Percentiles rank a stretch among this genome's conserved stretches.
These are phyloP conservation scores for Melipona beecheii DNA, from an alignment of 2,888 invertebrate species.

Conservation along the genomic window DNA sequence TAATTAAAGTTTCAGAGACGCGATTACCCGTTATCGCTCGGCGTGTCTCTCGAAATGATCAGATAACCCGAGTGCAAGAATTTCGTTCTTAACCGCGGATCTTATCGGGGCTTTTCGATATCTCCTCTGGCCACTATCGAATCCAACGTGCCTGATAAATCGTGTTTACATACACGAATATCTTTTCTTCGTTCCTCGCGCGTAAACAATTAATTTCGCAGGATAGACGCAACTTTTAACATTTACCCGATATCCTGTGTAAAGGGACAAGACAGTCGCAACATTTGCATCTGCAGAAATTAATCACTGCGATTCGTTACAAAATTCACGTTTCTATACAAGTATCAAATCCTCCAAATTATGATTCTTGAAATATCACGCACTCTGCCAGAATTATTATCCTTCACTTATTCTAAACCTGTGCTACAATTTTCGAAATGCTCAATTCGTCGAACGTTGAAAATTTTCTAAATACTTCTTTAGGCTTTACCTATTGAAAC, in stretches of 20 bases:
- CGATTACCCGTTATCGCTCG: conserved; percentile 45
- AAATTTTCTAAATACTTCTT: too few relatives aligned
- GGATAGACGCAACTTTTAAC: neutral
- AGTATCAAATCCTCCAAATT: neutral
- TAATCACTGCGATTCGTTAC: neutral
- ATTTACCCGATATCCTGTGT: neutral
- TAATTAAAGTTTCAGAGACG: conserved; percentile 40
- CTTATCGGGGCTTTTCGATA: conserved; percentile 57
- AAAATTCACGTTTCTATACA: neutral
- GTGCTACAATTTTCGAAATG: too few relatives aligned
- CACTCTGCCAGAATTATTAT: too few relatives aligned
- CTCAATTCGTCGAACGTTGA: too few relatives aligned
- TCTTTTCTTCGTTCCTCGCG: neutral
- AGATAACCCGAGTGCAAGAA: conserved; percentile 58
- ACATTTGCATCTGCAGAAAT: too few relatives aligned
- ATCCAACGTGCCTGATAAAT: conserved; percentile 30
- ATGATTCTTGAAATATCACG: neutral
- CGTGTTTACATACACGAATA: conserved; percentile 35
- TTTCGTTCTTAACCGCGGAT: conserved; percentile 51
- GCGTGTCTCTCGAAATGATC: conserved; percentile 50
- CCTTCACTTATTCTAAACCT: neutral
- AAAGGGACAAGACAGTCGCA: neutral
- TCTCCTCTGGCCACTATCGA: conserved; percentile 40
- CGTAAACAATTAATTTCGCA: conserved; percentile 23
- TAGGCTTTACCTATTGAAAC: too few relatives aligned